Percentiles rank a stretch among this genome's conserved stretches.
These are phyloP conservation scores for Cheilosia soror DNA, from an alignment of 2,888 invertebrate species.

Conservation along the genomic window DNA sequence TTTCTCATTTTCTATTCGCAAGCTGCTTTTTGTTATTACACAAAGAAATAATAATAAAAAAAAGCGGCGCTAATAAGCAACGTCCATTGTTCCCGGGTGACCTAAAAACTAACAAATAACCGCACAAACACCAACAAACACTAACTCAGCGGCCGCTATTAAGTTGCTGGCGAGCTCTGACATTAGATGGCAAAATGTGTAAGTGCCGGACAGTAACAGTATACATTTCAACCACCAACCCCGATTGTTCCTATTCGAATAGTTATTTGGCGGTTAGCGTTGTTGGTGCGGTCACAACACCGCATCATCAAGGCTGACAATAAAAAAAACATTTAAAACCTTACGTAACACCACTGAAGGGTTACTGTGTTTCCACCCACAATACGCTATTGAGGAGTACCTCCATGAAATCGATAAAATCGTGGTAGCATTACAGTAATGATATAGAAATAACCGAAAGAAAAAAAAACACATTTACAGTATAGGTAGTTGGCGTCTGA, in stretches of 20 bases:
- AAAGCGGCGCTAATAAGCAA: constrained; percentile 16
- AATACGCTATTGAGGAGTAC: neutral
- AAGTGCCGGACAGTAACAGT: constrained; percentile 12
- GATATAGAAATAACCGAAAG: neutral
- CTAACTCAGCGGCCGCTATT: no score
- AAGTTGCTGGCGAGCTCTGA: neutral
- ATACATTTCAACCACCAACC: constrained; percentile 10
- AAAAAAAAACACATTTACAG: neutral
- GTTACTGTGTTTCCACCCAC: neutral
- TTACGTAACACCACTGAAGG: constrained; percentile 53
- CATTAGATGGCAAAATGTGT: constrained; percentile 25
- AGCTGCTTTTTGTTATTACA: constrained; percentile 20
- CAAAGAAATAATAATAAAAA: constrained; percentile 2
- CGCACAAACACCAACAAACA: neutral
- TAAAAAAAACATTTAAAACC: constrained; percentile 31
- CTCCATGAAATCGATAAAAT: constrained; percentile 53
- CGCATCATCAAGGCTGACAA: constrained; percentile 59
- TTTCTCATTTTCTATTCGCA: constrained; percentile 1
- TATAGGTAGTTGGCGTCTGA: constrained; percentile 11
- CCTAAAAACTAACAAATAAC: constrained; percentile 43
- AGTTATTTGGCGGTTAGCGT: constrained; percentile 38
- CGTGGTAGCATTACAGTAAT: constrained; percentile 21
- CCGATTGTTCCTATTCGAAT: constrained; percentile 29
- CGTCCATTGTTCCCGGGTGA: constrained; percentile 35
- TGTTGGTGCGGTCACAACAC: constrained; percentile 57